Base-by-base conservation (phyloP, 1,140 invertebrate genomes). In the Drosophila kurseongensis region DNA sequence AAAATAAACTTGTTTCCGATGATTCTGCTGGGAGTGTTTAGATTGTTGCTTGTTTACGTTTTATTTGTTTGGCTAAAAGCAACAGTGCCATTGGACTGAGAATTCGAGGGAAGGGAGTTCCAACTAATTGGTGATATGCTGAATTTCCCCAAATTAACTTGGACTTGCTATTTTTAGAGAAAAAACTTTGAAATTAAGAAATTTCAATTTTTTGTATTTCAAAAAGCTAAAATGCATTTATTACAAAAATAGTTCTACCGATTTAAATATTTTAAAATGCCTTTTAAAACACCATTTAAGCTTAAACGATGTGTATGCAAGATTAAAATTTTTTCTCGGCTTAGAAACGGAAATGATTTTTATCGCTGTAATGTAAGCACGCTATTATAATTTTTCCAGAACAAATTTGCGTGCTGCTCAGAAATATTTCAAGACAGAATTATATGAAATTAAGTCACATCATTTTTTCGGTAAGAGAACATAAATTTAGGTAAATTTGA, bases 1-100 rank as follows among this genome's bases (percentile, higher is more conserved):
- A 38, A 71, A 71, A 71, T 71, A 41, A 71, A 71, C 65, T 69
- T 68, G 65, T 71, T 71, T 71, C 66, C 60, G 18, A 44, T 63
- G 60, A 29, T 48, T 71, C 42, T 36, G 51, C 18, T 56, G 51
- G 65, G 36, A 27, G 65, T 42, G 66, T 42, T 63, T 68, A 52
- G 65, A 68, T 13, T 38, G 44, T 48, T 29, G 9, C 32, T 59
- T 12, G 44, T 38, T 48, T n/a, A 29, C n/a, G 18, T 29, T 52
- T 54, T 52, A 44, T 44, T 66, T 66, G 9, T 29, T 68, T 18
- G 32, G 38, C 63, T 36, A 51, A 68, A 52, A 66, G 65, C 65
- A 65, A 68, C 38, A 68, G 47, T 50, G 2, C 12, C 18, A 4
- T 59, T 35, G n/a, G 16, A 59, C 18, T 52, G 13, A 60, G 18